Base-by-base conservation (phyloP, 1,140 invertebrate species). In the Cotesia typhae region DNA sequence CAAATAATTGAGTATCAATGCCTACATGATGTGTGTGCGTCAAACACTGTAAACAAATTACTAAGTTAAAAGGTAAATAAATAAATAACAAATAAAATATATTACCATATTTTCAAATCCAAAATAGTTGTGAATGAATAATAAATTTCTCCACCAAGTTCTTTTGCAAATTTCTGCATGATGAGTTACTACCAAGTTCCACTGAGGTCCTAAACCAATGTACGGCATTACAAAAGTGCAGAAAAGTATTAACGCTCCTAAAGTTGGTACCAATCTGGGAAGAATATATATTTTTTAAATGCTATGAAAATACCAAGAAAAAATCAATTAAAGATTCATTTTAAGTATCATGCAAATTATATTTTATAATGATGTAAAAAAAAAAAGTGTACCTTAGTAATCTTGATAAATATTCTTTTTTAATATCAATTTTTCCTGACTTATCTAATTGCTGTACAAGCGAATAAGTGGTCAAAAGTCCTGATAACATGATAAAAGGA, bases 1-100 rank as follows among this genome's bases (percentile, higher is more conserved):
- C 81, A 79, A 95, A 95, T 10, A 96, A 87, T 85, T 95, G 94
- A 69, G 93, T 94, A 78, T 96, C 95, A 77, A 95, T 95, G 7
- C 94, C 94, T 69, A 96, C 66, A 73, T 93, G 92, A 81, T 93
- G 92, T 0, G 91, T 93, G 68, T 93, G 91, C 0, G 91, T 92
- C 14, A 92, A 79, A 77, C 92, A 93, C 90, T 91, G 77, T 36
- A 87, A 89, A 57, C 76, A 41, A 70, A 77, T 72, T 67, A 53
- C 61, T 51, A 38, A 72, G 38, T 51, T 35, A 71, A 63, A 52
- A 76, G 65, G 38, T 64, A 55, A 66, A 47, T 59, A 67, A 70
- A 55, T 37, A 41, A 69, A 69, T n/a, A 5, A 65, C 10, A 59
- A 67, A 36, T 67, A 66, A 38, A 38, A 65, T 64, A 70, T 57